Evolutionary conservation across 2,888 invertebrate species (phyloP), one percentile per base, ranked within the genome.

Genomic region (Euzophera pinguis): DNA sequence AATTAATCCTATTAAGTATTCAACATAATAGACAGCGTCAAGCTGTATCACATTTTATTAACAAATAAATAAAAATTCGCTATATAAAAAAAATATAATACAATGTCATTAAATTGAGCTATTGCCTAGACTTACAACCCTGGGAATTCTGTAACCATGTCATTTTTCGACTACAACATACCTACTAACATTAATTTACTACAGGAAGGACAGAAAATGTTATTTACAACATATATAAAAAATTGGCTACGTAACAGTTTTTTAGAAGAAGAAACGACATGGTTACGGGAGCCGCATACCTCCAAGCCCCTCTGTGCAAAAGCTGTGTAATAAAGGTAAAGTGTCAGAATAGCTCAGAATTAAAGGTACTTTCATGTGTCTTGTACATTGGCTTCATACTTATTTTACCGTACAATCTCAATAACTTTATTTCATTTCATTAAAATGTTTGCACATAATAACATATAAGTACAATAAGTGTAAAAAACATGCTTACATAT

Each of bases 71-170:
- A 83, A 81, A 78, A 76, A 77, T 8, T 70, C 68, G 68, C 71
- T 71, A 69, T 79, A 72, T 68, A 75, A 78, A 76, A 22, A 78
- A 72, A 81, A 69, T 72, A 76, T 69, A 72, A 70, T 73, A 83
- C 78, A 81, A 69, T 70, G 67, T 68, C 66, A 67, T 72, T 66
- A 73, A 79, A 85, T 82, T 84, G 83, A 88, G 86, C 86, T 90
- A 88, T 87, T 83, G 82, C 73, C 84, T 89, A 87, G 71, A 81
- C 81, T 75, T 81, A 84, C 88, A 89, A 90, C 89, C 89, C 87
- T 75, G 81, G 87, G 85, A 84, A 81, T 67, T 80, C 79, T 73
- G 81, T 81, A 81, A 85, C 89, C 87, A 86, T 86, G 89, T 78
- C 87, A 81, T 72, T 60, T 54, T 67, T 65, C 63, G 58, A 57